Conservation (phyloP, 23 tunicate genomes). For the Styela clava region DNA sequence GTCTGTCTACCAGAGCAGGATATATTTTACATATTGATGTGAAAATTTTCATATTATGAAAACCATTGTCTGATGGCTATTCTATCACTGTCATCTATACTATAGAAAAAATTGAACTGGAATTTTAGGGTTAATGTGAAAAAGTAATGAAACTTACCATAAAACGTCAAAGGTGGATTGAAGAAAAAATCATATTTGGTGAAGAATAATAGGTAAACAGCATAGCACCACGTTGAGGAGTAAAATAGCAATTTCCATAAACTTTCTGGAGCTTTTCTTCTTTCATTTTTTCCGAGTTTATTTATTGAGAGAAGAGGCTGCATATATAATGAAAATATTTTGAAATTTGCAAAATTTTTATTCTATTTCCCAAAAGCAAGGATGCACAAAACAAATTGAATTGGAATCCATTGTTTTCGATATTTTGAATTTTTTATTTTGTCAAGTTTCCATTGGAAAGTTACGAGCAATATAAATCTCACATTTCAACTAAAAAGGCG, state of each 20-base stretch:
- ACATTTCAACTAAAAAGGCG: too few relatives aligned
- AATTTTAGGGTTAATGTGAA: too few relatives aligned
- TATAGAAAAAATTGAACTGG: too few relatives aligned
- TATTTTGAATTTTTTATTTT: too few relatives aligned
- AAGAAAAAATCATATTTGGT: conserved; percentile 54
- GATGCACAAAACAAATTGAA: not conserved
- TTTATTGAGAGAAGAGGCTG: conserved; percentile 60
- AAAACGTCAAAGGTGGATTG: conserved; percentile 63
- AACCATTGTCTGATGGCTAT: too few relatives aligned
- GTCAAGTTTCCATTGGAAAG: too few relatives aligned
- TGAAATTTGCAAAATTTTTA: not conserved
- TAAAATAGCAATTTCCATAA: conserved; percentile 80
- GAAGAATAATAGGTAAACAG: conserved; percentile 65
- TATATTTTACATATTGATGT: too few relatives aligned
- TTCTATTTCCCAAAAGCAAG: not conserved
- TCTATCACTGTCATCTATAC: too few relatives aligned
- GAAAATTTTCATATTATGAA: too few relatives aligned
- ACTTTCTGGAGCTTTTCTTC: conserved; percentile 83
- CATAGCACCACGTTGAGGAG: conserved; percentile 74
- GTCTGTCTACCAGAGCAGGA: too few relatives aligned
- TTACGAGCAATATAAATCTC: too few relatives aligned
- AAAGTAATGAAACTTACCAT: too few relatives aligned
- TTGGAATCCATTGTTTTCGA: not conserved
- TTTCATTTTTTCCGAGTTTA: conserved; percentile 32
- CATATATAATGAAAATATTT: conserved; percentile 6